Evolutionary conservation across 2,797 vertebrate genomes (phyloP).

Genomic region (Diceros bicornis): DNA sequence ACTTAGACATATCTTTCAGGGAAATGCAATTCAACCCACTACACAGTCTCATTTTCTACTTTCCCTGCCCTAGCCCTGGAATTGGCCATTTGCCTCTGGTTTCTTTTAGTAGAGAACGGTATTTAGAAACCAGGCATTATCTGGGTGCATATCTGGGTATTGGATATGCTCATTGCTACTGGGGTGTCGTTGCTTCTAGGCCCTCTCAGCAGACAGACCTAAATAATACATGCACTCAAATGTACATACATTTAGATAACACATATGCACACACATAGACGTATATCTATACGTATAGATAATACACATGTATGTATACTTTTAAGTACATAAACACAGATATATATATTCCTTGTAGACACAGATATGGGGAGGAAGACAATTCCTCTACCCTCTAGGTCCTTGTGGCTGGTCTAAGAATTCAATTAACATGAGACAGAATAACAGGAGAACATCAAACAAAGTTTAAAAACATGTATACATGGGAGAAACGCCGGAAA

Average conservation of each 20-base stretch:
- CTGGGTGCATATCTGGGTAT: background rate
- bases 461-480: too few species aligned
- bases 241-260: background rate
- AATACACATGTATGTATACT: background rate
- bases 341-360: background rate
- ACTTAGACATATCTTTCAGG: background rate
- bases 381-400: too few species aligned
- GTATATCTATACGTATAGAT: too few species aligned
- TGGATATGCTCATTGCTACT: background rate
- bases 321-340: background rate
- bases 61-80: background rate
- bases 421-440: too few species aligned
- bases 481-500: too few species aligned
- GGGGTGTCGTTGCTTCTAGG: background rate
- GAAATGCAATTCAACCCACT: background rate
- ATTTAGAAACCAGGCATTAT: background rate
- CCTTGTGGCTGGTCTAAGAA: too few species aligned
- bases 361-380: background rate
- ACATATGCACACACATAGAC: background rate
- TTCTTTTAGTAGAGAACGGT: background rate
- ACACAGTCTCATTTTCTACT: background rate
- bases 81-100: background rate
- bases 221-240: background rate
- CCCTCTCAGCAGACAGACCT: background rate
- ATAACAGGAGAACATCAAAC: too few species aligned